Evolutionary conservation across 2,113 vertebrate species (phyloP), one percentile per base, ranked within the genome.

Genomic region (Oreocharis arfaki): DNA sequence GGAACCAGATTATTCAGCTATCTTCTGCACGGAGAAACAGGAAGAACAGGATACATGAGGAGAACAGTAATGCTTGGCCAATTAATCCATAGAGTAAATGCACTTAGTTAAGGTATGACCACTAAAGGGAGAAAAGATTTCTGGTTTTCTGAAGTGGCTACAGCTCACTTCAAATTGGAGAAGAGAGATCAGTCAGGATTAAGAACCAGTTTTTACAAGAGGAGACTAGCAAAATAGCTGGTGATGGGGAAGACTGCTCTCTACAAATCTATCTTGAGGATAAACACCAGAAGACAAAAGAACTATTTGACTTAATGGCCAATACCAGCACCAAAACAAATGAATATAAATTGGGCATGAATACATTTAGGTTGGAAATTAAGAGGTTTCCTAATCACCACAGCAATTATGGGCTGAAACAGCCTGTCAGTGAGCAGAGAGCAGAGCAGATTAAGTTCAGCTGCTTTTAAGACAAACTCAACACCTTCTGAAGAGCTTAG

Each of bases 261-360:
- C 80, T 89, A 71, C 56, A 92, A 92, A 91, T 71, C 60, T 84
- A 13, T 84, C 69, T 85, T 75, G 61, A 56, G 53, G 56, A 87
- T 78, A 94, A 91, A 95, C 49, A 95, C 20, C 44, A 84, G 49
- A 92, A 91, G 60, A 94, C 85, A 96, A 87, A 95, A 95, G 60
- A 96, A 78, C 47, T 59, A 52, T 81, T 92, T 78, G 61, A 67
- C n/a, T 47, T 95, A 95, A 94, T 84, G 49, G 44, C 49, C 65
- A 91, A 73, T 78, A 70, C 44, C 95, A 91, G 65, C 91, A 91
- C n/a, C 64, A 95, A 76, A 87, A 63, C 80, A 95, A 93, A 83
- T 83, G 18, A 88, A 75, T 84, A 91, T 83, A 87, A 92, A 89
- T 79, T 81, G 64, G 35, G 39, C 73, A 78, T 84, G 47, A 87